Conservation (phyloP, 2,113 vertebrate species). For the Pycnonotus jocosus region DNA sequence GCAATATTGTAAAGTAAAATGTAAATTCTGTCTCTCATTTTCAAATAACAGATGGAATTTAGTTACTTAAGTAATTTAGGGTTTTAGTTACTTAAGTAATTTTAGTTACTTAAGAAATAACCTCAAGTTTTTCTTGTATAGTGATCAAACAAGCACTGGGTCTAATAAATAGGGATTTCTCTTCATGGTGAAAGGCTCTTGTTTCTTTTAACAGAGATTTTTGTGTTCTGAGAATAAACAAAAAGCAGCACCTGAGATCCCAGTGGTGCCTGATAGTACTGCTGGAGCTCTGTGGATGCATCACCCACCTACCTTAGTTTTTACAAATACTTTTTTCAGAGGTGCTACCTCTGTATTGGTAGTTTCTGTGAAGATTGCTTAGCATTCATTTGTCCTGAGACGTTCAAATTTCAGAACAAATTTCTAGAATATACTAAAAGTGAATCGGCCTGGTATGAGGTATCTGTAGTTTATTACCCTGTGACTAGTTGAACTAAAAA, state of each 20-base stretch:
- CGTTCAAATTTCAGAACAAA: neutral
- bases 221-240: neutral
- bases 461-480: neutral
- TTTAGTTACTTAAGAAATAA: constrained; percentile 20
- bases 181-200: neutral
- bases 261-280: neutral
- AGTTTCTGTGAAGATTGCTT: neutral
- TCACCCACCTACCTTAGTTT: neutral
- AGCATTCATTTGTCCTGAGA: neutral
- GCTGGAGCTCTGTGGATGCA: neutral
- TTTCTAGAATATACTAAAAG: neutral
- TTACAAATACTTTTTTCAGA: neutral
- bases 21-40: neutral
- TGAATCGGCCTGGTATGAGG: neutral
- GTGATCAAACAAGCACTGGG: neutral
- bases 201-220: neutral
- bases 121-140: neutral
- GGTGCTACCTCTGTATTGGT: neutral
- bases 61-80: neutral
- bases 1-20: neutral
- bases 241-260: neutral
- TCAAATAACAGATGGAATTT: neutral
- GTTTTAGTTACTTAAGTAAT: neutral
- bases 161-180: neutral
- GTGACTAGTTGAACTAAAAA: neutral